Evolutionary conservation across 2,888 invertebrate genomes (phyloP).

Genomic region (Zhuqinia jingwanae): DNA sequence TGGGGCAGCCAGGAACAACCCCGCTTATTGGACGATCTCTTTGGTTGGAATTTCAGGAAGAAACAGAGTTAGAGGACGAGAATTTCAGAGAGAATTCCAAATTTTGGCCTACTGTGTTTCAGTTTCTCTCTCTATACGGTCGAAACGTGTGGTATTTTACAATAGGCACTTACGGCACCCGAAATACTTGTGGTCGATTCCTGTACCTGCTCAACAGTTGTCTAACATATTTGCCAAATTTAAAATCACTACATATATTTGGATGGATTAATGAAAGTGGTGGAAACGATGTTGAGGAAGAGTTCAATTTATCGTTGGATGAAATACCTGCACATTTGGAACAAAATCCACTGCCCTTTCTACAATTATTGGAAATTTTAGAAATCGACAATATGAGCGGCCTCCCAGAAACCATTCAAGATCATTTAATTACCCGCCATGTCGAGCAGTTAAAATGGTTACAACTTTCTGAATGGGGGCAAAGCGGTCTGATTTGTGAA

Average conservation of each 20-base stretch:
- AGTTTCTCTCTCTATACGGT: slow-evolving; percentile 12
- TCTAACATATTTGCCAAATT: not conserved
- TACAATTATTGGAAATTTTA: not conserved
- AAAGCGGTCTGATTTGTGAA: not conserved
- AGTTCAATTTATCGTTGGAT: not conserved
- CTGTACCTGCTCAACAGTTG: not conserved
- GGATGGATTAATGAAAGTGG: slow-evolving; percentile 31
- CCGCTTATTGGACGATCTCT: slow-evolving; percentile 16
- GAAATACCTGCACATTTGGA: not conserved
- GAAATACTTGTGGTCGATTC: not conserved
- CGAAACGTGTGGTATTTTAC: slow-evolving; percentile 17
- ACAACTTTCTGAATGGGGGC: slow-evolving; percentile 19
- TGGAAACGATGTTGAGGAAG: not conserved
- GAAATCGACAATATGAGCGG: slow-evolving; percentile 22
- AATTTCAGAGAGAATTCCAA: slow-evolving; percentile 4
- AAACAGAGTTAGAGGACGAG: slow-evolving; percentile 1
- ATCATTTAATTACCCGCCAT: slow-evolving; percentile 14
- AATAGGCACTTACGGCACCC: slow-evolving; percentile 2
- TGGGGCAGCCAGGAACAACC: not conserved
- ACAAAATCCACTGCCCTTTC: not conserved
- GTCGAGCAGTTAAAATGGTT: slow-evolving; percentile 2
- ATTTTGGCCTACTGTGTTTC: slow-evolving; percentile 16
- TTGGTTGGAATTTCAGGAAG: slow-evolving; percentile 31
- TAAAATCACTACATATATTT: slow-evolving; percentile 19
- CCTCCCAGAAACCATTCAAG: not conserved